phyloP scores from a whole-genome alignment of 2,113 vertebrate species.

The Alosa alosa region DNA sequence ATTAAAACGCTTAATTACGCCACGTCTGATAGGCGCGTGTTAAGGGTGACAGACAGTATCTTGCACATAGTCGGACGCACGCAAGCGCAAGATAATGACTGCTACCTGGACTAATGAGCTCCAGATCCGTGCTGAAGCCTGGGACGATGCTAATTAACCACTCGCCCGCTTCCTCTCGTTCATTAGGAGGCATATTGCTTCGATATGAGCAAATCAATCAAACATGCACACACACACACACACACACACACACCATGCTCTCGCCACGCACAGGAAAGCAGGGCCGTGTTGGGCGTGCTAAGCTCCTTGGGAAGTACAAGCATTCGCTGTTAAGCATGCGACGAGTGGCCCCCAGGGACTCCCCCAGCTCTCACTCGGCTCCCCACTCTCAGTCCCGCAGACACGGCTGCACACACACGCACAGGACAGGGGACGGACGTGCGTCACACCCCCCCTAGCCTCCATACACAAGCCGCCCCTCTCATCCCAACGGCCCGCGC shows the following conservation, averaged over 20 bases:
- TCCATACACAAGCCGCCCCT: not conserved
- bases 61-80: not conserved
- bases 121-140: slow-evolving; percentile 4
- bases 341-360: not conserved
- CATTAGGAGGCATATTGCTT: slow-evolving; percentile 57
- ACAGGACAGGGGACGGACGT: not conserved
- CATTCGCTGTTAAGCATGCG: not conserved
- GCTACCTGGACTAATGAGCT: slow-evolving; percentile 12
- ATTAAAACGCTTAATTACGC: not conserved
- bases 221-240: not conserved
- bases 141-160: slow-evolving; percentile 56
- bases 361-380: not conserved
- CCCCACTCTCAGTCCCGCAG: not conserved
- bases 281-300: not conserved
- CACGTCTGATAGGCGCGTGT: not conserved
- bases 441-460: not conserved
- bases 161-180: slow-evolving; percentile 54
- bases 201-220: slow-evolving; percentile 63
- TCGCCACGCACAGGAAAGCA: slow-evolving; percentile 24
- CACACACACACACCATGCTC: not conserved
- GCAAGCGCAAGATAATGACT: not conserved
- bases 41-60: slow-evolving; percentile 6
- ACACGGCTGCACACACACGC: not conserved
- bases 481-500: not conserved
- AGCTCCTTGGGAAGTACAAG: not conserved